Conservation (phyloP, 2,888 invertebrate genomes). For the Alsophila aescularia region DNA sequence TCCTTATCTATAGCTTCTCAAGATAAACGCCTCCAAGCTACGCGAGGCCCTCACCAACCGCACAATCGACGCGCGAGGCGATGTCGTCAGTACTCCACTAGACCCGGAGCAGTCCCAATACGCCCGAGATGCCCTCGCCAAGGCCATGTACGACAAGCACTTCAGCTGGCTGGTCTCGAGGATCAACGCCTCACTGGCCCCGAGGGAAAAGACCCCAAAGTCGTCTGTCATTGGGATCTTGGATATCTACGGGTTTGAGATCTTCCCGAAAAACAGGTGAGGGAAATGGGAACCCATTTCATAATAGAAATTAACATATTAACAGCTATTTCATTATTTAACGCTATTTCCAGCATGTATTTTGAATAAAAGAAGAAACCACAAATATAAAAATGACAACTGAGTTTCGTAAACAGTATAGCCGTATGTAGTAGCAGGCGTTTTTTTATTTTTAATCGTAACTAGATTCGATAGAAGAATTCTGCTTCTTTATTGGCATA, state of each 20-base stretch:
- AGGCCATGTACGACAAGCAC: constrained; percentile 95
- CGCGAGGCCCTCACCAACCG: constrained; percentile 91
- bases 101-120: constrained; percentile 92
- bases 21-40: constrained; percentile 87
- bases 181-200: constrained; percentile 90
- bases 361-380: too few relatives aligned
- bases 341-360: too few relatives aligned
- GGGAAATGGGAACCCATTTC: too few relatives aligned
- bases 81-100: constrained; percentile 92
- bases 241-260: constrained; percentile 98
- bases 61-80: constrained; percentile 94
- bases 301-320: too few relatives aligned
- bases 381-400: too few relatives aligned
- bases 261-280: constrained; percentile 94
- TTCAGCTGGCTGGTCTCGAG: constrained; percentile 95
- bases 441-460: too few relatives aligned
- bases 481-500: too few relatives aligned
- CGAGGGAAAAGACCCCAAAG: constrained; percentile 80
- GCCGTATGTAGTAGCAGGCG: too few relatives aligned
- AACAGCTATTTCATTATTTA: too few relatives aligned
- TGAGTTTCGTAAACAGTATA: too few relatives aligned
- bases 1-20: constrained; percentile 86
- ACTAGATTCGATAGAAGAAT: too few relatives aligned
- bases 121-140: constrained; percentile 95
- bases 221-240: constrained; percentile 93